phyloP scores from a whole-genome alignment of 2,888 invertebrate genomes.

The Coelopa pilipes region DNA sequence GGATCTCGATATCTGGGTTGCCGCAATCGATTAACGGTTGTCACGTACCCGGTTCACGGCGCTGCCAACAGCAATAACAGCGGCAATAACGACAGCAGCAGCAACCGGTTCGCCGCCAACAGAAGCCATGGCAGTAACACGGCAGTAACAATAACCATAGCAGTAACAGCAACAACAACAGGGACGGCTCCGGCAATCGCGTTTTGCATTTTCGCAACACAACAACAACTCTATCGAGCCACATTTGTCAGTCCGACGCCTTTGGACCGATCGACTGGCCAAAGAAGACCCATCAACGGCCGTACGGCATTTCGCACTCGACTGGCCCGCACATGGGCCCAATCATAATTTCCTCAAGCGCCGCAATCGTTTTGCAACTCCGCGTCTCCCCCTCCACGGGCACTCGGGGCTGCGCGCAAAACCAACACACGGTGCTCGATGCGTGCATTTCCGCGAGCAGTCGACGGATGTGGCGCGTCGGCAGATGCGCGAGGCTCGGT shows the following conservation, averaged over 20 bases:
- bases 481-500: neutral
- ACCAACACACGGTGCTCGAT: neutral
- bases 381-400: neutral
- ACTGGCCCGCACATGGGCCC: slow-evolving; percentile 1
- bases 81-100: neutral
- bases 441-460: neutral
- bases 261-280: neutral
- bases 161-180: neutral
- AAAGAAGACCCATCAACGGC: neutral
- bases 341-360: neutral
- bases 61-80: neutral
- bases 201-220: neutral
- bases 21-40: too few species aligned
- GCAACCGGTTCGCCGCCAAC: neutral
- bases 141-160: neutral
- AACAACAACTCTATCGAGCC: neutral
- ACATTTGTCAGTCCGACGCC: too few species aligned
- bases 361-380: neutral
- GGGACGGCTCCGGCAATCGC: too few species aligned
- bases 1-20: too few species aligned
- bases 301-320: too few species aligned
- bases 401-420: neutral
- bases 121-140: neutral
- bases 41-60: neutral
- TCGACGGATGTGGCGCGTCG: neutral